phyloP scores from a whole-genome alignment of 1,140 invertebrate species.

The Caenorhabditis remanei region DNA sequence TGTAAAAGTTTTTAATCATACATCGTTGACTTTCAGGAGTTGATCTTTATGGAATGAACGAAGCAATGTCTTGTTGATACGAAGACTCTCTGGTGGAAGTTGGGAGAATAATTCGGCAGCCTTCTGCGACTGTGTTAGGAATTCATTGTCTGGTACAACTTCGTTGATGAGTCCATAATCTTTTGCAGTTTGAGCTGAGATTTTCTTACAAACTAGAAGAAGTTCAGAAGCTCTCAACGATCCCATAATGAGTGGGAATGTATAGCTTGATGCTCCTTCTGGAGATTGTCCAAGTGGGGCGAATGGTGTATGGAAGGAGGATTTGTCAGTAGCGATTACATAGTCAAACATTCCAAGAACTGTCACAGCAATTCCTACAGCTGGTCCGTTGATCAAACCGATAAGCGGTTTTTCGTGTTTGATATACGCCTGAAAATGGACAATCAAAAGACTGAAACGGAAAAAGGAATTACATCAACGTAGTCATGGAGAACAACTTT shows the following conservation, averaged over 20 bases:
- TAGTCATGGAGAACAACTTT: conserved; percentile 81
- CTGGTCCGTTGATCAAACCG: conserved; percentile 90
- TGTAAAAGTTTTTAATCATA: neutral
- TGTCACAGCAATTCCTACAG: conserved; percentile 90
- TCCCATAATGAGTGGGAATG: conserved; percentile 88
- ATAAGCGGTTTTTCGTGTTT: conserved; percentile 90
- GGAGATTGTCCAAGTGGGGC: conserved; percentile 85
- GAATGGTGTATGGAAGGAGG: conserved; percentile 90
- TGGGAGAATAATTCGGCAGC: conserved; percentile 2
- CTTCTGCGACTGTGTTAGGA: conserved; percentile 81
- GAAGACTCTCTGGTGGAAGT: conserved; percentile 79
- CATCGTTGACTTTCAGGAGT: conserved; percentile 81
- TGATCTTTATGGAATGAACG: conserved; percentile 78
- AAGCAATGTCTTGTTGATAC: conserved; percentile 81
- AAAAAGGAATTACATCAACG: conserved; percentile 79
- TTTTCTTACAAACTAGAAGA: conserved; percentile 86
- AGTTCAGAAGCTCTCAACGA: conserved; percentile 81
- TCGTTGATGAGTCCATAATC: conserved; percentile 84
- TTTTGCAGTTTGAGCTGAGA: conserved; percentile 85
- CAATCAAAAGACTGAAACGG: neutral
- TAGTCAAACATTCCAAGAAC: conserved; percentile 88
- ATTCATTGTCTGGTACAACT: conserved; percentile 79
- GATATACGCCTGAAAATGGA: conserved; percentile 82
- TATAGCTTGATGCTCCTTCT: conserved; percentile 88
- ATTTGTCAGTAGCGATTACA: conserved; percentile 84